Base-by-base conservation (phyloP, 2,113 vertebrate genomes). In the Anoplopoma fimbria region DNA sequence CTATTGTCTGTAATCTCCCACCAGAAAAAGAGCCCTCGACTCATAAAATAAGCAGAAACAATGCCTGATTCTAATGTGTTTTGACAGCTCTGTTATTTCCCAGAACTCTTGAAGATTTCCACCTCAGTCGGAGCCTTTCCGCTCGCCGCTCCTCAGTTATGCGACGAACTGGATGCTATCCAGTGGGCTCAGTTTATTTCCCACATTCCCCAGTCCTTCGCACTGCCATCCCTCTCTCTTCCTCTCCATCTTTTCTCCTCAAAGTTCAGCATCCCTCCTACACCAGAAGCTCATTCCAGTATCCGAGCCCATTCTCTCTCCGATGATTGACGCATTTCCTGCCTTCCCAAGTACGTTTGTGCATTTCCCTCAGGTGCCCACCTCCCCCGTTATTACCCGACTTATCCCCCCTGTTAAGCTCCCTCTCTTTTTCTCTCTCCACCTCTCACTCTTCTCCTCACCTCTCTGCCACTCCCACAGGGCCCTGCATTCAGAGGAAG, bases 321-420 rank as follows among this genome's bases (percentile, higher is more conserved):
- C 45, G 34, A 55, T 72, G 72, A 72, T 57, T 80, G 76, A 67
- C 61, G 64, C 71, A 53, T 80, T 72, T 53, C 65, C 47, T 14
- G 25, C 55, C 40, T 62, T 62, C 55, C 33, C 38, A 62, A 47
- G 13, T 61, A 17, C 8, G 17, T 64, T 61, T 29, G 31, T 38
- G 33, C 33, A 38, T 55, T 70, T 55, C 38, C 70, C 74, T 70
- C 49, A 65, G 49, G 69, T 23, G n/a, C 21, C 42, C 34, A 27
- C 12, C 49, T 40, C 31, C 31, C n/a, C 0, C 15, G 23, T 13
- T 36, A 49, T 27, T 12, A 68, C 17, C 65, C 23, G 47, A 77
- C 47, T 81, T 68, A 68, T 81, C 82, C 69, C 62, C 57, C 57
- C 51, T n/a, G 67, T 79, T 84, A 81, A 79, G 74, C 63, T 77